Conservation (phyloP, 2,797 vertebrate genomes). For the Cephalopachus bancanus region DNA sequence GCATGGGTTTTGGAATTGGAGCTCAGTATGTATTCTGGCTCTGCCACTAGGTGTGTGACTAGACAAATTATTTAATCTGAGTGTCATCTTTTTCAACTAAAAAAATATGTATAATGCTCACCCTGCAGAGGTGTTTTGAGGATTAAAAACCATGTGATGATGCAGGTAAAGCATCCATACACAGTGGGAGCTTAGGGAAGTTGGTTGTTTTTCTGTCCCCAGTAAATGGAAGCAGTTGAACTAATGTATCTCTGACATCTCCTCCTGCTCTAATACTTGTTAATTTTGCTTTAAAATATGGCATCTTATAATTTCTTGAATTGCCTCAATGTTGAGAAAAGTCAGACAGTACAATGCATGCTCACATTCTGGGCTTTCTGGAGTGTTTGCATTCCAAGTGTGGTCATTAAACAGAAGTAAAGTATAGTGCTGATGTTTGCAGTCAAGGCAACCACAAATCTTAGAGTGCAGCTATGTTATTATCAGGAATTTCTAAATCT, state of each 20-base stretch:
- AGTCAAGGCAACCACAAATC: conserved; percentile 52
- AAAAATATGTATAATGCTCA: conserved; percentile 34
- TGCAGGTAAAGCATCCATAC: conserved; percentile 4
- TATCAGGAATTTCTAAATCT: conserved; percentile 60
- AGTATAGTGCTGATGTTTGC: conserved; percentile 43
- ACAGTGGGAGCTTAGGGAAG: neutral
- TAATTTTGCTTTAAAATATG: conserved; percentile 57
- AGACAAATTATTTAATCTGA: conserved; percentile 46
- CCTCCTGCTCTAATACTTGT: conserved; percentile 48
- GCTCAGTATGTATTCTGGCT: conserved; percentile 35
- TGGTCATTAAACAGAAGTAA: conserved; percentile 61
- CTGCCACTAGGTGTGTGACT: conserved; percentile 21
- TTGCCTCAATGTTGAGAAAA: conserved; percentile 65
- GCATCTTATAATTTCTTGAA: conserved; percentile 54
- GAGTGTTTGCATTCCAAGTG: conserved; percentile 37
- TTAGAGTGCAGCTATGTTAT: conserved; percentile 38
- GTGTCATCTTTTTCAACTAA: neutral
- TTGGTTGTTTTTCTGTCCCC: neutral
- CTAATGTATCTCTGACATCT: conserved; percentile 42
- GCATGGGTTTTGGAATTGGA: neutral
- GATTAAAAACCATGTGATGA: conserved; percentile 38
- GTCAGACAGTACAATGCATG: neutral
- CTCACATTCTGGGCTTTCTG: conserved; percentile 57
- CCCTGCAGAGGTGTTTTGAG: neutral
- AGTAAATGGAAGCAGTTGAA: conserved; percentile 15